phyloP scores from a whole-genome alignment of 37 sponge, comb jelly and placozoan species.

The Aplysina aerophoba region DNA sequence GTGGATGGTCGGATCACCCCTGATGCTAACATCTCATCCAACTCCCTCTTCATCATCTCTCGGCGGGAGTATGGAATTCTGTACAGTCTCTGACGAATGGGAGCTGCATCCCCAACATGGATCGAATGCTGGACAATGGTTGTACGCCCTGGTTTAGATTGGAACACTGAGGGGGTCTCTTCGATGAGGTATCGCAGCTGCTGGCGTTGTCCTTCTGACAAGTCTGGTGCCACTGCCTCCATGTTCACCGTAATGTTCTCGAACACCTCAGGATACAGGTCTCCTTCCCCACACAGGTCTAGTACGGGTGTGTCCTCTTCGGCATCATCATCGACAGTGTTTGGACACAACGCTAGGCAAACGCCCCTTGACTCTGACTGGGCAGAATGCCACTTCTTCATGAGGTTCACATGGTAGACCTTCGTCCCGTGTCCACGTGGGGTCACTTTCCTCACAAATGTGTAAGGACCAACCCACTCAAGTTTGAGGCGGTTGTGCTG shows the following conservation, averaged over 20 bases:
- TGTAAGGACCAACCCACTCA: not conserved
- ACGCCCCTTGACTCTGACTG: too few species aligned
- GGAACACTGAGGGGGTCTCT: slow-evolving; percentile 13
- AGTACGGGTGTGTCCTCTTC: too few species aligned
- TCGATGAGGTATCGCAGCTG: not conserved
- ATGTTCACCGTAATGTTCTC: too few species aligned
- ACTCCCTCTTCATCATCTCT: slow-evolving; percentile 31
- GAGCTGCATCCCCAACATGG: slow-evolving; percentile 3
- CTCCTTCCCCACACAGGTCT: too few species aligned
- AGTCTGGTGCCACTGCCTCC: not conserved
- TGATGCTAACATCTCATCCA: slow-evolving; percentile 10
- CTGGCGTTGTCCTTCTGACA: not conserved
- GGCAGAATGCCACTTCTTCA: too few species aligned
- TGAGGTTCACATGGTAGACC: too few species aligned
- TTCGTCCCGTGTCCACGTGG: too few species aligned
- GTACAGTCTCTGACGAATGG: slow-evolving; percentile 34
- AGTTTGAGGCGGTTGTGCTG: not conserved
- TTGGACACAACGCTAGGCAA: too few species aligned
- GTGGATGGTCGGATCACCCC: slow-evolving; percentile 8
- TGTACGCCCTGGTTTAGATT: not conserved
- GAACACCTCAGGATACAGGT: too few species aligned
- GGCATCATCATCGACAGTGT: too few species aligned
- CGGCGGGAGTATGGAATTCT: slow-evolving; percentile 18
- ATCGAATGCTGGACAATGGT: slow-evolving; percentile 9
- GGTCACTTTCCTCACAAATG: too few species aligned